Base-by-base conservation (phyloP, 2,797 vertebrate genomes). In the Ambastaia sidthimunki region DNA sequence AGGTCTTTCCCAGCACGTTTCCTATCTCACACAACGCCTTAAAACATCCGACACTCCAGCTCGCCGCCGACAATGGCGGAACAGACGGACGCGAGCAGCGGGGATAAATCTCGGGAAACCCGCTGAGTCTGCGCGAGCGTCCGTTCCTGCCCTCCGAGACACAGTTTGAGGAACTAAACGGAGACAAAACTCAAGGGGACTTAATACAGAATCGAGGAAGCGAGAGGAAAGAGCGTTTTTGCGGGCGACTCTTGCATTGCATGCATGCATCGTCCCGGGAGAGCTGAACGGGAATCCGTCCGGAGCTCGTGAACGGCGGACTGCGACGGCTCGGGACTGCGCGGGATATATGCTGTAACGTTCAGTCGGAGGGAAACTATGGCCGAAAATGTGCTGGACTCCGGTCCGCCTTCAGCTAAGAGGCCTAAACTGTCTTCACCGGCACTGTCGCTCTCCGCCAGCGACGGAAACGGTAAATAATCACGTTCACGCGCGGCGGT, bases 331-430 rank as follows among this genome's bases (percentile, higher is more conserved):
- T 85, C 76, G 87, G 90, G 90, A 89, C n/a, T 88, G 77, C 71
- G 88, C 89, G 90, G 91, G 90, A 84, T 91, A 82, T 88, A 85
- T 83, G 85, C 69, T 78, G 85, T 89, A 87, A 78, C 77, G 84
- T 87, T 87, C 86, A 89, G 89, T 90, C 91, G 87, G 83, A 87
- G 34, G 63, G 89, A 74, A 92, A 93, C 94, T 96, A 99, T 99
- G 97, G 97, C 97, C 94, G 98, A 99, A 95, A 98, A 99, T 96
- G 96, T 98, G 92, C 93, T 98, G 95, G 97, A 99, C n/a, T n/a
- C n/a, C n/a, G n/a, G n/a, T n/a, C n/a, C n/a, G n/a, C n/a, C n/a
- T n/a, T n/a, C n/a, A n/a, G 96, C 97, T 91, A 99, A 99, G 96
- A 96, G 97, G 96, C 98, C 98, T 94, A 99, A 98, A 94, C 95